Conservation (phyloP, 2,113 vertebrate genomes). For the Zosterops borbonicus region DNA sequence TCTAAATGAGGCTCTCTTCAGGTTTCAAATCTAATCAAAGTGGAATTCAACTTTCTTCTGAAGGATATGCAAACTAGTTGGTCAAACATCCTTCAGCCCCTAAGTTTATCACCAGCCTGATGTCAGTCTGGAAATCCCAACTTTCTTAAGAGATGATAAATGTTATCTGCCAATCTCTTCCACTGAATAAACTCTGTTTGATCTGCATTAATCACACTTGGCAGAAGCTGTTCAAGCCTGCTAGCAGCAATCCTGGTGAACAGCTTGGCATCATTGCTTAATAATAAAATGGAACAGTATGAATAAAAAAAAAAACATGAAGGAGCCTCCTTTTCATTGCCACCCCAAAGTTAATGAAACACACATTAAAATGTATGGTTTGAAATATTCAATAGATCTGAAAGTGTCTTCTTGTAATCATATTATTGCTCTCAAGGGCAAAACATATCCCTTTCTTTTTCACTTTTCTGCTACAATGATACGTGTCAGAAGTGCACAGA, state of each 20-base stretch:
- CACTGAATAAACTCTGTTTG: slow-evolving; percentile 75
- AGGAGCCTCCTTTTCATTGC: slow-evolving; percentile 55
- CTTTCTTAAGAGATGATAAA: slow-evolving; percentile 75
- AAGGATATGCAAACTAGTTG: slow-evolving; percentile 36
- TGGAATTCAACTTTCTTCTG: slow-evolving; percentile 26
- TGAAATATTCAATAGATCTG: slow-evolving; percentile 43
- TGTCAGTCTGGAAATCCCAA: slow-evolving; percentile 67
- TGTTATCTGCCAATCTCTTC: slow-evolving; percentile 77
- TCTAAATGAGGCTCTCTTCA: slow-evolving; percentile 27
- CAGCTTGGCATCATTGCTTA: slow-evolving; percentile 73
- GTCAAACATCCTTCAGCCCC: slow-evolving; percentile 51
- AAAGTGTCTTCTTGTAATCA: neutral
- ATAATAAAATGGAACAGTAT: slow-evolving; percentile 70
- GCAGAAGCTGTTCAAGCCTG: slow-evolving; percentile 71
- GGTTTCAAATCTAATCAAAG: slow-evolving; percentile 56
- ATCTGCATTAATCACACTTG: slow-evolving; percentile 80
- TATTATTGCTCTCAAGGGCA: slow-evolving; percentile 14
- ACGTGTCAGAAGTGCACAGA: neutral
- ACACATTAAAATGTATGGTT: slow-evolving; percentile 50
- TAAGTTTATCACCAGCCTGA: slow-evolving; percentile 64
- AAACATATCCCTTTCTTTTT: neutral
- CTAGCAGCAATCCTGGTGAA: slow-evolving; percentile 70
- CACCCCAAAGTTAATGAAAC: slow-evolving; percentile 54
- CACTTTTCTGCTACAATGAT: neutral
- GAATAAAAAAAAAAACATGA: slow-evolving; percentile 37